Conservation (phyloP, 2,888 invertebrate species). For the Eutolmus rufibarbis region DNA sequence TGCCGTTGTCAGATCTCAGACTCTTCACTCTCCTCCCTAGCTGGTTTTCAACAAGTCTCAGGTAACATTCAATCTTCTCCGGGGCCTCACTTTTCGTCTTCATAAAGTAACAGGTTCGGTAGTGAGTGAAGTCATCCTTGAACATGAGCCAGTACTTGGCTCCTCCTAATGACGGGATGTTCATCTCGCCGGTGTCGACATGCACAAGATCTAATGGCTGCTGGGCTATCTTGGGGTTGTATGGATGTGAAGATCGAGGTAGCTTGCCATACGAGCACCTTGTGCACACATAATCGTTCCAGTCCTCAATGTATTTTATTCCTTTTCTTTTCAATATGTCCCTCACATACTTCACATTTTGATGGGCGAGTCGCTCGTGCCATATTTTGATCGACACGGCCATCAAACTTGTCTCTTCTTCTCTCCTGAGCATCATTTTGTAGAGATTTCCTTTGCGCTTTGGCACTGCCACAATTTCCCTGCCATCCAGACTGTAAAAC, state of each 20-base stretch:
- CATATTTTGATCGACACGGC: neutral
- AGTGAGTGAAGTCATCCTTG: neutral
- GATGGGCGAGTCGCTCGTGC: neutral
- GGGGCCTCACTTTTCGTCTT: neutral
- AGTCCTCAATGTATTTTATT: neutral
- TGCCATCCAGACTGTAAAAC: neutral
- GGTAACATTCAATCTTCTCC: too few species aligned
- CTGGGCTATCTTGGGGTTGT: neutral
- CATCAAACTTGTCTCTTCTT: neutral
- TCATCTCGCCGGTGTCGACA: neutral
- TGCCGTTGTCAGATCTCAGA: too few species aligned
- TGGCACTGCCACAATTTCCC: neutral
- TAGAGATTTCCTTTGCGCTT: neutral
- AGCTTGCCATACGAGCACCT: neutral
- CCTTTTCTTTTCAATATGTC: neutral
- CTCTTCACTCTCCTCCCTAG: too few species aligned
- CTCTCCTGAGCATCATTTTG: neutral
- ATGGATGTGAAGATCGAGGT: neutral
- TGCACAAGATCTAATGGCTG: neutral
- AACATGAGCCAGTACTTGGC: neutral
- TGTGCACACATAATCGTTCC: neutral
- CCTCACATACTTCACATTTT: neutral
- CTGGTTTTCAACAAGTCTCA: too few species aligned
- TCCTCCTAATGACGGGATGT: neutral
- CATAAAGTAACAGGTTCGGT: neutral